Evolutionary conservation across 2,113 vertebrate genomes (phyloP).

Genomic region (cattle (Bos taurus)): ARS-UCD2.0 NC_037328.1:137001001-137001500

Average conservation of each 20-base stretch:
- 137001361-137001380: slow-evolving; percentile 92
- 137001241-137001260: slow-evolving; percentile 42
- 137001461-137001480: neutral
- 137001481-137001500: neutral
- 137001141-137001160: neutral
- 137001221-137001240: neutral
- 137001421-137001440: neutral
- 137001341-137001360: slow-evolving; percentile 87
- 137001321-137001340: slow-evolving; percentile 86
- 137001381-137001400: slow-evolving; percentile 66
- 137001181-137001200: neutral
- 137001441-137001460: neutral
- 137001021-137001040: neutral
- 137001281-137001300: slow-evolving; percentile 80
- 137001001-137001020: neutral
- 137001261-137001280: slow-evolving; percentile 2
- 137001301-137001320: slow-evolving; percentile 94
- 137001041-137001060: neutral
- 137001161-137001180: neutral
- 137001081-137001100: neutral
- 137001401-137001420: neutral
- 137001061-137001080: neutral
- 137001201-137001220: neutral
- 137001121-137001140: neutral
- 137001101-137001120: neutral